Base-by-base conservation (phyloP, 1,140 invertebrate genomes). In the Halyomorpha halys region DNA sequence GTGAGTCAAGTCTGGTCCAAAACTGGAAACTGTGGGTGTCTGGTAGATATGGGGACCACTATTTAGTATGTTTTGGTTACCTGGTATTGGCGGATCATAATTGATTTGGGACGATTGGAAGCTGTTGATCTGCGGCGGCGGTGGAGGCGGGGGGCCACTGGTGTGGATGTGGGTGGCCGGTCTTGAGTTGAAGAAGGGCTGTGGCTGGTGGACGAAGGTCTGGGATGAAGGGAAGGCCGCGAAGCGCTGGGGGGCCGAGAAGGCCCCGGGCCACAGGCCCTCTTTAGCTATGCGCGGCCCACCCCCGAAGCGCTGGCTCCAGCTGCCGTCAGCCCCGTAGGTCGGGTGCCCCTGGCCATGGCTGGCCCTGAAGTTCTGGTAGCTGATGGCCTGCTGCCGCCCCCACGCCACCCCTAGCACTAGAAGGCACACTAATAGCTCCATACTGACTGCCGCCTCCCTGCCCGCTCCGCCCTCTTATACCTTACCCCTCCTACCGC, bases 281-380 rank as follows among this genome's bases (percentile, higher is more conserved):
- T 49, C n/a, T 16, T 21, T 18, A 18, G 45, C 15, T 16, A 47
- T 47, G 45, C 14, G 18, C 3, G 47, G 53, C 3, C 23, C 53
- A 1, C 53, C 53, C 15, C 53, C 53, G 23, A 56, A 56, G 9
- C 18, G 23, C 23, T 56, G 53, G 23, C 53, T 56, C 53, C 53
- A 56, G 53, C 53, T 56, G 23, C 53, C 53, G 23, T 56, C 53
- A 15, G 53, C 18, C 15, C 53, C 15, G 53, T 56, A 56, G 53
- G 53, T 56, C 0, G 53, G 53, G 23, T 56, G 53, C 3, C 53
- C 53, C 23, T 56, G 53, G 3, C 53, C 53, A 14, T 56, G 53
- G 23, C 53, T 56, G 18, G 53, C 53, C 23, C 53, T 21, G 53
- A 56, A 56, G 53, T 56, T 56, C 53, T 56, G 53, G 23, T 56